phyloP scores from a whole-genome alignment of 2,113 vertebrate species.

The Seriola aureovittata region DNA sequence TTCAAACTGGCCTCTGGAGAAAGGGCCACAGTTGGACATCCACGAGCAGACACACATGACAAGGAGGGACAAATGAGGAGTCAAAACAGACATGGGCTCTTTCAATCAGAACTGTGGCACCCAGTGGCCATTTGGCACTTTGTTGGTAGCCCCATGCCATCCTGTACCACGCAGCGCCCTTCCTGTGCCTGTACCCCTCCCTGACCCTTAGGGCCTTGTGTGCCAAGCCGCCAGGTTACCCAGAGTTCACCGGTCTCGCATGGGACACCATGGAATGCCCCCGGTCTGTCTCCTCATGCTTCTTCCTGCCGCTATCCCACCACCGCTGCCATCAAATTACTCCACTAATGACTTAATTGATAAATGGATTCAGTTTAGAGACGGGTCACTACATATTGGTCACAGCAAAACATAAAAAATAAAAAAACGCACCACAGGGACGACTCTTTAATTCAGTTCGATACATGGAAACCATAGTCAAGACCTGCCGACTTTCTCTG shows the following conservation, averaged over 20 bases:
- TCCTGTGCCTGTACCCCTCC: constrained; percentile 38
- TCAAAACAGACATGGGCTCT: constrained; percentile 25
- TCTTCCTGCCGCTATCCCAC: constrained; percentile 25
- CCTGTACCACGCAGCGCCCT: constrained; percentile 39
- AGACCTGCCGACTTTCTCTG: neutral
- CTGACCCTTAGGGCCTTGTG: constrained; percentile 37
- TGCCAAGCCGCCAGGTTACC: constrained; percentile 66
- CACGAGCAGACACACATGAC: constrained; percentile 27
- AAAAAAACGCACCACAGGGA: neutral
- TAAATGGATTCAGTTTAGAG: constrained; percentile 59
- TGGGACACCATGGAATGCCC: constrained; percentile 49
- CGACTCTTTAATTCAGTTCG: constrained; percentile 8
- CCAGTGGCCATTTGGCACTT: constrained; percentile 13
- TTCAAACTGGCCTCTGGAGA: constrained; percentile 53
- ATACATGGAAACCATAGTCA: neutral
- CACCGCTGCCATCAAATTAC: constrained; percentile 48
- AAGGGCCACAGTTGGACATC: constrained; percentile 30
- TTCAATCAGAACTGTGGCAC: constrained; percentile 24
- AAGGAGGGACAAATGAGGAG: constrained; percentile 26
- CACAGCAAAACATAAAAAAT: constrained; percentile 23
- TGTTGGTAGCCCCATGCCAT: constrained; percentile 53
- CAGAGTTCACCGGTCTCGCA: constrained; percentile 75
- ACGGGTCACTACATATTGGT: constrained; percentile 34
- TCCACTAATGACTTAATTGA: constrained; percentile 66
- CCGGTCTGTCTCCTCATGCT: constrained; percentile 12